Base-by-base conservation (phyloP, 2,888 invertebrate species). In the Eupithecia centaureata region DNA sequence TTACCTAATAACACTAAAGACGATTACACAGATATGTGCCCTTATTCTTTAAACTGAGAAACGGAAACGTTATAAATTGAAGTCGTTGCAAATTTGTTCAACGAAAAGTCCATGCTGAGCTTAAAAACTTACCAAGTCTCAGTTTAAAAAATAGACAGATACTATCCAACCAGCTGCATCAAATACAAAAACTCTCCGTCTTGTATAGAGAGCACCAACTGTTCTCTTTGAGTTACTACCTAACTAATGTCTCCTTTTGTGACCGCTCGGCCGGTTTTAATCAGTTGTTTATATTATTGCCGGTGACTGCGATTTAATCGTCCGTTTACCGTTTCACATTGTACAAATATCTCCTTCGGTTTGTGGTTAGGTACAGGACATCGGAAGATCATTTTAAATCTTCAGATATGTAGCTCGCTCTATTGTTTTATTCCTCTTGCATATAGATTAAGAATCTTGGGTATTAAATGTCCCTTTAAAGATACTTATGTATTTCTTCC, bases 201-300 rank as follows among this genome's bases (percentile, higher is more conserved):
- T n/a, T 42, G 1, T 12, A 18, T 18, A 42, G 42, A 42, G n/a
- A 18, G 47, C 10, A 22, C 2, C n/a, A 63, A 56, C 63, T 70
- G 8, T 57, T 25, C 18, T 57, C 13, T 5, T 27, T 63, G 10
- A 69, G 84, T 66, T 70, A 18, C 33, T 5, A 84, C 86, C 86
- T 90, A 89, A 89, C 89, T 91, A 90, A 91, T 92, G 91, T 91
- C 90, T 91, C 89, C 91, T 91, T 91, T 92, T 92, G 91, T 90
- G 87, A 89, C 87, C 87, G 83, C 80, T 71, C 69, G 79, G 83
- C 84, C 86, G 82, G 85, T 87, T 88, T 88, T 90, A 91, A 92
- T 92, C 91, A 89, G 90, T 91, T 91, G 91, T 90, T 91, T 92
- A 92, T 91, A 91, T 91, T 92, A 92, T 91, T 92, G 86, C 87